These are phyloP conservation scores for Dorcus hopei DNA, from an alignment of 2,888 invertebrate species.

Conservation along the genomic window DNA sequence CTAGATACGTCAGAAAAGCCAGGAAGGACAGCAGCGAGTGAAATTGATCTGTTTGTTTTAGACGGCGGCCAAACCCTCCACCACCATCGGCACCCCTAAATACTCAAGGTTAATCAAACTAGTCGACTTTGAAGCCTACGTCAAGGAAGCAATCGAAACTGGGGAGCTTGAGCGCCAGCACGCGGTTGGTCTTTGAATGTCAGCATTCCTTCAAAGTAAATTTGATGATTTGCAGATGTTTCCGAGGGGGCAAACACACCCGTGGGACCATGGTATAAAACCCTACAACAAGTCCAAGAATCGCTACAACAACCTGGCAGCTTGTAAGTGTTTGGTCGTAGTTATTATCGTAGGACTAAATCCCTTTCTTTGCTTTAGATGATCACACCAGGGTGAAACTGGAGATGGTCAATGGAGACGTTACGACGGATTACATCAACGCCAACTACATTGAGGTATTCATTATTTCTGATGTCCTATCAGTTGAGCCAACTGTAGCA, in stretches of 20 bases:
- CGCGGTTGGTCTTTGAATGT: constrained; percentile 30
- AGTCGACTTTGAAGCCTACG: constrained; percentile 44
- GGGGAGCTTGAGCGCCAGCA: constrained; percentile 42
- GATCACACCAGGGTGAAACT: constrained; percentile 52
- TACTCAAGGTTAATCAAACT: constrained; percentile 35
- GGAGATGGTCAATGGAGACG: constrained; percentile 43
- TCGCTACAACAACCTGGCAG: constrained; percentile 49
- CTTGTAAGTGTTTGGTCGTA: constrained; percentile 43
- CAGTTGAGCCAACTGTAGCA: too few relatives aligned
- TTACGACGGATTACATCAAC: constrained; percentile 53
- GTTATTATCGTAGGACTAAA: not conserved
- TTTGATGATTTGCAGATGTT: constrained; percentile 39
- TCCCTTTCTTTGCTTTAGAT: constrained; percentile 39
- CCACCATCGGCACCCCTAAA: not conserved
- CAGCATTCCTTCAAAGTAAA: not conserved
- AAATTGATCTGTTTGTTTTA: not conserved
- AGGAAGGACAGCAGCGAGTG: too few relatives aligned
- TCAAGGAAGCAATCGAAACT: constrained; percentile 39
- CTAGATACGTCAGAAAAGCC: too few relatives aligned
- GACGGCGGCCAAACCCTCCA: not conserved
- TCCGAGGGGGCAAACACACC: constrained; percentile 44
- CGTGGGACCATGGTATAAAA: constrained; percentile 44
- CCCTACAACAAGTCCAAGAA: constrained; percentile 50
- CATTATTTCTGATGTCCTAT: not conserved
- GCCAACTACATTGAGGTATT: constrained; percentile 53